Evolutionary conservation across 2,797 vertebrate species (phyloP), one percentile per base, ranked within the genome.

Genomic region (Mormyrops attenuatus): DNA sequence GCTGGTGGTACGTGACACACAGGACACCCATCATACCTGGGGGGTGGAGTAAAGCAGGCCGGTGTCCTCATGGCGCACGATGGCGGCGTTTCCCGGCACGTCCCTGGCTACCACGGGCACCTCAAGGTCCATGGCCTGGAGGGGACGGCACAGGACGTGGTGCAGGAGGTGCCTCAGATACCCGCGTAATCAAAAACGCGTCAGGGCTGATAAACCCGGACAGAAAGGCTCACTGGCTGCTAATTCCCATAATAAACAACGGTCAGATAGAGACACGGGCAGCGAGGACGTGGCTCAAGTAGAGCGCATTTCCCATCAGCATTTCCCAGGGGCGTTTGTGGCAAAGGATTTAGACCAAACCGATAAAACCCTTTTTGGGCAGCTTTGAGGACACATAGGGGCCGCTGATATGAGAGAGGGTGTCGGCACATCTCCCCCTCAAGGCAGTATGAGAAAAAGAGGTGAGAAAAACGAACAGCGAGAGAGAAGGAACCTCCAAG

Each of bases 51-150:
- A 99, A 0, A 99, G 94, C 89, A 99, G 94, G 5, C 99, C 99
- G 0, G 96, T 99, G 50, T 96, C 92, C 89, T 94, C 94, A 0
- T 99, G 97, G 1, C 91, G 91, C 85, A 99, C 94, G 88, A 99
- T 91, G 0, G 97, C 97, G 5, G 96, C 95, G 0, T 99, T 99
- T 88, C 99, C 99, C 0, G 97, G 97, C 90, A 99, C 97, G 93
- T 98, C 93, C 91, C 98, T 96, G n/a, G 97, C 98, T 94, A 99
- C 90, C 88, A 99, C 97, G 0, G 97, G 98, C 0, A 97, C 92
- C 0, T 94, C 94, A 69, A 99, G 94, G 92, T 98, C 96, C 98
- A 99, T 99, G 5, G 98, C 98, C 99, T 99, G 89, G n/a, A 66
- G 77, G 26, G 26, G 22, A n/a, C 17, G 13, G 66, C 9, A 73